Percentiles rank a stretch among this genome's conserved stretches.
These are phyloP conservation scores for Nomada fabriciana DNA, from an alignment of 2,888 invertebrate species.

Conservation along the genomic window DNA sequence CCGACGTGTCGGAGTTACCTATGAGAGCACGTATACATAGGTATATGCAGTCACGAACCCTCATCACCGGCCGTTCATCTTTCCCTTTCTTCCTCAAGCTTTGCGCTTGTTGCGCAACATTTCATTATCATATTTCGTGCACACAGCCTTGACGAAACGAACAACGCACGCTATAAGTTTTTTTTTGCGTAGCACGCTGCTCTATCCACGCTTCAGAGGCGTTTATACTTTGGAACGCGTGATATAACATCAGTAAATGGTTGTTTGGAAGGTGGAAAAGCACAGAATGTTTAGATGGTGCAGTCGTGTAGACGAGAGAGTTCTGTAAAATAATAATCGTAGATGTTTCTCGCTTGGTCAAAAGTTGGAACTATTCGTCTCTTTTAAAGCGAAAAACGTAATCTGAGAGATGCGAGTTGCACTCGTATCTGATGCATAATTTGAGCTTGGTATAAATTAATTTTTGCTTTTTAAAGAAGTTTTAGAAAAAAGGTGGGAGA, in stretches of 20 bases:
- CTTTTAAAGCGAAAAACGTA: too few relatives aligned
- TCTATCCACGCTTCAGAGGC: background rate
- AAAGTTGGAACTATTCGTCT: too few relatives aligned
- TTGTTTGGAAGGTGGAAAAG: slow-evolving; percentile 2
- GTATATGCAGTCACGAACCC: slow-evolving; percentile 50
- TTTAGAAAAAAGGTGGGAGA: too few relatives aligned
- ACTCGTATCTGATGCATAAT: too few relatives aligned
- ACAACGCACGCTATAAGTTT: slow-evolving; percentile 17
- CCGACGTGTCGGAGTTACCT: slow-evolving; percentile 53
- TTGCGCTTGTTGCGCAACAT: slow-evolving; percentile 62
- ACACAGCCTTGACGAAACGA: slow-evolving; percentile 27
- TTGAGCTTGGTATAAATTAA: too few relatives aligned
- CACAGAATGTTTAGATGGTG: too few relatives aligned
- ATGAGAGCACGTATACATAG: slow-evolving; percentile 20
- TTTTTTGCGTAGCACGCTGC: slow-evolving; percentile 1
- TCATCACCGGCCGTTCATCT: slow-evolving; percentile 59
- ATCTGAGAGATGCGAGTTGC: too few relatives aligned
- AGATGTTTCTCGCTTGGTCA: too few relatives aligned
- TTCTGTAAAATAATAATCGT: too few relatives aligned
- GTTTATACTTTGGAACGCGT: background rate
- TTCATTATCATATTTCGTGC: slow-evolving; percentile 64
- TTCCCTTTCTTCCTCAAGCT: slow-evolving; percentile 50
- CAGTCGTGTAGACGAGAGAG: too few relatives aligned
- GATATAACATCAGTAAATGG: background rate
- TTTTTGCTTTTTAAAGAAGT: too few relatives aligned